Conservation (phyloP, 2,888 invertebrate genomes). For the Meghimatium bilineatum region DNA sequence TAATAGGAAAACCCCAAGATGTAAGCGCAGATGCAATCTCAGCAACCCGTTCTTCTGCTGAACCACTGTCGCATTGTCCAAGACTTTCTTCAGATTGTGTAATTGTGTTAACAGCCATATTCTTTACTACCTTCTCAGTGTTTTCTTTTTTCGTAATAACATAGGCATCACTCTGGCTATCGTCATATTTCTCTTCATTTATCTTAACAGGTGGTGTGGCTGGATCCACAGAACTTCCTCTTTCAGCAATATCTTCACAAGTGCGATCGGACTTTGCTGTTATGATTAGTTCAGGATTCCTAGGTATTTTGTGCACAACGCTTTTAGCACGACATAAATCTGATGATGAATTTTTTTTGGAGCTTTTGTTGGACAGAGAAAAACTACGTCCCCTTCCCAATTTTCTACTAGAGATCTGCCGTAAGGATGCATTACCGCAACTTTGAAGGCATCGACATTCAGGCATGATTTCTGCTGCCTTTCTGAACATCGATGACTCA, state of each 20-base stretch:
- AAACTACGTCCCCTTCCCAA: neutral
- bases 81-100: neutral
- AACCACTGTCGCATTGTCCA: neutral
- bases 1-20: neutral
- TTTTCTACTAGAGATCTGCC: neutral
- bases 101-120: too few relatives aligned
- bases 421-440: too few relatives aligned
- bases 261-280: too few relatives aligned
- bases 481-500: neutral
- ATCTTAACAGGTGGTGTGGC: neutral
- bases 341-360: too few relatives aligned
- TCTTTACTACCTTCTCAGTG: too few relatives aligned
- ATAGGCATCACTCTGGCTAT: neutral
- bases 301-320: neutral
- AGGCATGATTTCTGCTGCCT: neutral
- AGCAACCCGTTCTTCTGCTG: neutral
- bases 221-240: slow-evolving; percentile 11
- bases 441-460: neutral
- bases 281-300: too few relatives aligned
- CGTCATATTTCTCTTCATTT: neutral
- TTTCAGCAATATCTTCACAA: neutral
- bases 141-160: too few relatives aligned
- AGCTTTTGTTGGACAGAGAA: neutral
- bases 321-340: too few relatives aligned
- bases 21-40: neutral